Evolutionary conservation across 2,797 vertebrate species (phyloP).

Genomic region (Paedocypris micromegethes): DNA sequence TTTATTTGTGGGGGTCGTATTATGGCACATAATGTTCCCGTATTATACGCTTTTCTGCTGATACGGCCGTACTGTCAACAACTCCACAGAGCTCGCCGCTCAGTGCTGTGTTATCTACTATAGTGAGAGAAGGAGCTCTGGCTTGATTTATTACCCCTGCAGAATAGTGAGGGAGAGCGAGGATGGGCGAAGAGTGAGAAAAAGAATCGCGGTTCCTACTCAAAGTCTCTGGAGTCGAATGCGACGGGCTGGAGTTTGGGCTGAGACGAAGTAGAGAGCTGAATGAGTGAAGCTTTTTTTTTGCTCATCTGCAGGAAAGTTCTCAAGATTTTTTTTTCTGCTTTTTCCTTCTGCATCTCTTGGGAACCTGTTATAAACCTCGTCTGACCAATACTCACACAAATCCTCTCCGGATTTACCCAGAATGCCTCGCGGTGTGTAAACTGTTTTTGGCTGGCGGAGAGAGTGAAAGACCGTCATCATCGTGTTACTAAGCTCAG

Average conservation of each 20-base stretch:
- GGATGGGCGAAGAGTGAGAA: slow-evolving; percentile 30
- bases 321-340: slow-evolving; percentile 5
- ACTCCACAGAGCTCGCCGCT: slow-evolving; percentile 31
- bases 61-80: slow-evolving; percentile 41
- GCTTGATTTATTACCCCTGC: slow-evolving; percentile 53
- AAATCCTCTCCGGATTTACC: slow-evolving; percentile 34
- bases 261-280: slow-evolving; percentile 26
- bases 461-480: slow-evolving; percentile 37
- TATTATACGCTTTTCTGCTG: slow-evolving; percentile 38
- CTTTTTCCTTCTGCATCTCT: slow-evolving; percentile 12
- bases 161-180: slow-evolving; percentile 27
- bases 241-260: slow-evolving; percentile 26
- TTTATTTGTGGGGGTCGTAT: slow-evolving; percentile 35
- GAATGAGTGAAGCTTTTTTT: slow-evolving; percentile 24
- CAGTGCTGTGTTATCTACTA: slow-evolving; percentile 35
- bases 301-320: slow-evolving; percentile 29
- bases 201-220: slow-evolving; percentile 38
- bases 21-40: slow-evolving; percentile 19
- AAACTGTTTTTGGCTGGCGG: slow-evolving; percentile 36
- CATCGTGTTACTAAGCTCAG: slow-evolving; percentile 37
- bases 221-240: slow-evolving; percentile 19
- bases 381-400: slow-evolving; percentile 26
- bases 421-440: slow-evolving; percentile 44
- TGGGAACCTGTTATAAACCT: slow-evolving; percentile 35
- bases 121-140: slow-evolving; percentile 23